Evolutionary conservation across 2,888 invertebrate genomes (phyloP), one percentile per base, ranked within the genome.

Genomic region (Agrochola litura): DNA sequence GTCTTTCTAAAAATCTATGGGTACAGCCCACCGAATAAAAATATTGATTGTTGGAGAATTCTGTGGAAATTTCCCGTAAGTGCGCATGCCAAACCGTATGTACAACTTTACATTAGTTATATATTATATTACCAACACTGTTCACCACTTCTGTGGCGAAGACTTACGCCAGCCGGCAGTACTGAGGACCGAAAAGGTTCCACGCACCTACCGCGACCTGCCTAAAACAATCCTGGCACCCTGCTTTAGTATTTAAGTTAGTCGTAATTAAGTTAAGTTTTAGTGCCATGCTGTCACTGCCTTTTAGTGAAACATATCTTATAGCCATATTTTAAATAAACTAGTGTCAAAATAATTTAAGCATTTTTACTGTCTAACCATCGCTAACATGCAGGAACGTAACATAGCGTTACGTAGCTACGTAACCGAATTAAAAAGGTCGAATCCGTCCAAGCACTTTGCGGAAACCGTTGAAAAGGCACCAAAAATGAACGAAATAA

Each of bases 401-500:
- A 25, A 25, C 25, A 54, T 54, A 22, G 22, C 54, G 14, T 46
- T 46, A 46, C 46, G 10, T 43, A 43, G 43, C 10, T 43, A 43
- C 1, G 10, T 43, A 19, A 63, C 10, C 8, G n/a, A 58, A 19
- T 30, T 58, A 52, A 37, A 77, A 80, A 54, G 30, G 30, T 22
- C 14, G 16, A 58, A 64, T 37, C 14, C 22, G 2, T 37, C 25
- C 22, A 61, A 65, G 22, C 64, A 43, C 41, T 71, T 79, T 58
- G 19, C 73, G 58, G 63, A 60, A 66, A 65, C 6, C 63, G 60
- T 73, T 67, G 64, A 30, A 78, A 76, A 68, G 63, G 56, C 49
- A 72, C 61, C 73, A 65, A 66, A 61, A 80, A 74, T 76, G 41
- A 75, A 78, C 61, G 56, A 78, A 76, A 85, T 78, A 80, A 85